Evolutionary conservation across 2,113 vertebrate species (phyloP), one percentile per base, ranked within the genome.

Genomic region (Psittacula cyanocephala): DNA sequence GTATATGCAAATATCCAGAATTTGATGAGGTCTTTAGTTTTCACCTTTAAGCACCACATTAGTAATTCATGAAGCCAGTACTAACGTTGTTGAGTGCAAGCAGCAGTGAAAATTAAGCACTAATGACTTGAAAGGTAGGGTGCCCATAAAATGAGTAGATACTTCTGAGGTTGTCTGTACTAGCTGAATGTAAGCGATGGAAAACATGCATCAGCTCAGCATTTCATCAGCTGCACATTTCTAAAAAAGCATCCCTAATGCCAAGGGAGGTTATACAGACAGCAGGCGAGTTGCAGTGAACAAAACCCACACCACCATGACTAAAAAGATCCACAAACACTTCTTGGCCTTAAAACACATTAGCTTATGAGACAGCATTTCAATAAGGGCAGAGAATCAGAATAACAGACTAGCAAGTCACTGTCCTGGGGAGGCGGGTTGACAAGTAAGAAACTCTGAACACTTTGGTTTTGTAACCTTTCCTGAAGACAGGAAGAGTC

Each of bases 11-110:
- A 97, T 97, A 97, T 68, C 72, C 57, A 82, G 90, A 94, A 82
- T 97, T 67, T 96, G 96, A 98, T 97, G 91, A 97, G 95, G 92
- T 97, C 96, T 97, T 97, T 98, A 93, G 77, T 96, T 97, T 96
- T 97, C 91, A 96, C 96, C 96, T 97, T 91, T 95, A 96, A 97
- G 77, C 55, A 88, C 37, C 82, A 67, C 86, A 97, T 98, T 91
- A 97, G 85, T 95, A 97, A 98, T 97, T 98, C 96, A 97, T 89
- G 90, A 97, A 96, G 85, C 94, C 55, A 72, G 63, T 60, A 67
- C 68, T 91, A 95, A 86, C 7, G 13, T 82, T 95, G 59, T 88
- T 52, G 91, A 91, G 90, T 49, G 76, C 79, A 95, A 88, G 75
- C 59, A 94, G 81, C 86, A 93, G 74, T 89, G 78, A 94, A 97